Evolutionary conservation across 2,113 vertebrate genomes (phyloP), one percentile per base, ranked within the genome.

Genomic region (Aleadryas rufinucha): DNA sequence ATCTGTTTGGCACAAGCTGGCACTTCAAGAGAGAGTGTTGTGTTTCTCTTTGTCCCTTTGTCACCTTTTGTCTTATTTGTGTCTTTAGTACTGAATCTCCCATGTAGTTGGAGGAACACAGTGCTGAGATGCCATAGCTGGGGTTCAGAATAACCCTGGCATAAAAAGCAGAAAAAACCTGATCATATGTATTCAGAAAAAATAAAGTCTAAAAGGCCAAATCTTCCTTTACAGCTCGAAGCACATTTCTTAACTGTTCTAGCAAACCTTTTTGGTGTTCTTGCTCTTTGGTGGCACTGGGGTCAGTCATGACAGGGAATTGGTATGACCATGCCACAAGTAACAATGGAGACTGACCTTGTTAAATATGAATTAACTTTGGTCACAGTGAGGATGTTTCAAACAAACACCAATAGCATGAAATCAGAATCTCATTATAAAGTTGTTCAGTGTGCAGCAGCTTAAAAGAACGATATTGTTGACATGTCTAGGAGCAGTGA

Each of bases 301-400:
- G 10, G 13, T 69, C 1, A 14, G 26, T 49, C 23, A 12, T 33
- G 37, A 52, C 18, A 81, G 39, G 26, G 53, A 68, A 68, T 30
- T 64, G 28, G 12, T 53, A 28, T 42, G n/a, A 41, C 28, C 28
- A 27, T 10, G 23, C 21, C 14, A 37, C 52, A 78, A 6, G 10
- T 39, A 74, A 41, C 0, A 0, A 7, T 37, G 20, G 22, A 47
- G n/a, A 19, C 30, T 1, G 3, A 64, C 56, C 74, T 82, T 65
- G 23, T 47, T 87, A 92, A 92, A 71, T 28, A 37, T 26, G 16
- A 64, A 53, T 75, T 77, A 78, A 69, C 31, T 89, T 37, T 85
- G 53, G 70, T 87, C 53, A 24, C 45, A 75, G 57, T 42, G 61
- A 42, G 72, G 61, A 30, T 42, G 15, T 64, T 91, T 81, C 80